These are phyloP conservation scores for Platygyra sinensis DNA, from an alignment of 64 coral and sea anemone genomes.

Conservation along the genomic window DNA sequence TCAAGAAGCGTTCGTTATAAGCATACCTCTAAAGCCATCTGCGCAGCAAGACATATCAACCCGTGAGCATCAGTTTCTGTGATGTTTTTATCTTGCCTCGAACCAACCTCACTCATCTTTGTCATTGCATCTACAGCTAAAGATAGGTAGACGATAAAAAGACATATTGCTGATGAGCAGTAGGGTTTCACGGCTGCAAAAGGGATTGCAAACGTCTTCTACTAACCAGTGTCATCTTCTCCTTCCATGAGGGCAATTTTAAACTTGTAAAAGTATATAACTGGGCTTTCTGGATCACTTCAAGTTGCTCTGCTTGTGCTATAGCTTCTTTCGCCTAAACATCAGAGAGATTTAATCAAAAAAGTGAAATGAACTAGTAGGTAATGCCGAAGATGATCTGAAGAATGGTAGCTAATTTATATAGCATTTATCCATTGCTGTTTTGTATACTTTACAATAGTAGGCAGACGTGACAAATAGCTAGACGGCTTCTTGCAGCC, in stretches of 20 bases:
- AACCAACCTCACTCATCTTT: slow-evolving; percentile 52
- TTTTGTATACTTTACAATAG: neutral
- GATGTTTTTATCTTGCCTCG: slow-evolving; percentile 34
- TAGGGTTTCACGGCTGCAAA: neutral
- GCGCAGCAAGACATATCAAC: slow-evolving; percentile 91
- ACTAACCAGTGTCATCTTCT: slow-evolving; percentile 71
- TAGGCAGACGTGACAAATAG: too few relatives aligned
- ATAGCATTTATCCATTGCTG: neutral
- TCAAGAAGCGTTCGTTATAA: neutral
- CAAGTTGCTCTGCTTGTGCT: slow-evolving; percentile 66
- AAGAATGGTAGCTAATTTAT: too few relatives aligned
- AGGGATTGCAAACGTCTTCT: neutral
- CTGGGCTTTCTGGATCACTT: slow-evolving; percentile 71
- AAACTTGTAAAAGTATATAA: slow-evolving; percentile 89
- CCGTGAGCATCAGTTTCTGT: slow-evolving; percentile 61
- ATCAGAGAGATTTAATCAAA: neutral
- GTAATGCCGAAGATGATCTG: neutral
- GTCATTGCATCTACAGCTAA: slow-evolving; percentile 80
- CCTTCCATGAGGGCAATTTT: slow-evolving; percentile 89
- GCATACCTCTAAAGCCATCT: slow-evolving; percentile 88
- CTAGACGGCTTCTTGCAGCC: too few relatives aligned
- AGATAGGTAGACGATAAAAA: neutral
- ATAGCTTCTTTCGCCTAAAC: slow-evolving; percentile 80
- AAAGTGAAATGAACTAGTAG: too few relatives aligned
- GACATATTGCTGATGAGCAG: neutral